Evolutionary conservation across 2,113 vertebrate species (phyloP).

Genomic region (Eulemur rufifrons): DNA sequence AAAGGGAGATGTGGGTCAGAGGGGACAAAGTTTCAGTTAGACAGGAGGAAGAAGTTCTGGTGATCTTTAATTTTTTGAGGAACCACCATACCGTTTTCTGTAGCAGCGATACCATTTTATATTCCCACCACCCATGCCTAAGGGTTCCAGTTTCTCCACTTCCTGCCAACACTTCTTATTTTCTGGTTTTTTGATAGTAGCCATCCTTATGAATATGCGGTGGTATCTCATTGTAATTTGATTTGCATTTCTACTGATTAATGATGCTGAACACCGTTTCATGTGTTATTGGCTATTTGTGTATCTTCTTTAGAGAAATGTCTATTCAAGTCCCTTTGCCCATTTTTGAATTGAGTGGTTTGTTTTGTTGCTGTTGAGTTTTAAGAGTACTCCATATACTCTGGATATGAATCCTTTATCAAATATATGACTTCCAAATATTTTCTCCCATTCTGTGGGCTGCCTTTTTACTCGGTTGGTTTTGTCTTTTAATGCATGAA

Average conservation of each 20-base stretch:
- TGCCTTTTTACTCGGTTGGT: not conserved
- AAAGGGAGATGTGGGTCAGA: not conserved
- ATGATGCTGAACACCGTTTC: not conserved
- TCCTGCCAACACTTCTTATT: not conserved
- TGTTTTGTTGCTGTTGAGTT: not conserved
- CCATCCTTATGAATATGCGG: not conserved
- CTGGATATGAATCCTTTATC: not conserved
- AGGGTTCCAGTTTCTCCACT: not conserved
- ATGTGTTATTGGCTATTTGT: not conserved
- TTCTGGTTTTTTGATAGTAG: not conserved
- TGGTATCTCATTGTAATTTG: not conserved
- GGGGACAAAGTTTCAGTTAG: not conserved
- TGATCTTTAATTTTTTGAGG: not conserved
- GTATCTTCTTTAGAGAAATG: not conserved
- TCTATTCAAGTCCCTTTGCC: not conserved
- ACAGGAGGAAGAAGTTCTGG: too few species aligned
- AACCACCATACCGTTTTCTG: not conserved
- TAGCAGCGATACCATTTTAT: not conserved
- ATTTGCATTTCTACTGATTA: not conserved
- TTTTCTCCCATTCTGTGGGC: not conserved
- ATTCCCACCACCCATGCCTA: not conserved
- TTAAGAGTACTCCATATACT: not conserved
- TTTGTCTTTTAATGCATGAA: not conserved
- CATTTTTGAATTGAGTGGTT: not conserved
- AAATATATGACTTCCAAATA: too few species aligned